A percentile compares a stretch with the other conserved stretches of the same genome.
Conservation (phyloP, 1,140 invertebrate genomes). For the Pinna nobilis region DNA sequence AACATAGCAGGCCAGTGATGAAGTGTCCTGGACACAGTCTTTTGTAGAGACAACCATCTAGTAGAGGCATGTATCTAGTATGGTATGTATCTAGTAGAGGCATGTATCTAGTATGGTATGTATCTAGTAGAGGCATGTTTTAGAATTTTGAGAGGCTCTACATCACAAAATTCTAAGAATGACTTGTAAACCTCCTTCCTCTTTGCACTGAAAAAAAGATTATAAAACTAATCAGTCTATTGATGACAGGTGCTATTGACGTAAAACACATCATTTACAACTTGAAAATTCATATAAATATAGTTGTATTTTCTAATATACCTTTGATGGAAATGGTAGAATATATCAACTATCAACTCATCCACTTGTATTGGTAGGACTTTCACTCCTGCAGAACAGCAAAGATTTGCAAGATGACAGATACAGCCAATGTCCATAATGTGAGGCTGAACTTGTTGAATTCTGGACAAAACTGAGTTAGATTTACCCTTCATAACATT, state of each 20-base stretch:
- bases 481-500: slow-evolving; percentile 36
- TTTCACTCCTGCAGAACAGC: slow-evolving; percentile 13
- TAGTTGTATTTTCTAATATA: background rate
- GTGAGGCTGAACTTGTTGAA: slow-evolving; percentile 20
- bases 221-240: background rate
- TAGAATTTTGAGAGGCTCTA: slow-evolving; percentile 44
- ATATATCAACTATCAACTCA: slow-evolving; percentile 32
- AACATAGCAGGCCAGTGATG: slow-evolving; percentile 39
- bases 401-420: slow-evolving; percentile 40
- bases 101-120: too few species aligned
- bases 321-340: slow-evolving; percentile 32
- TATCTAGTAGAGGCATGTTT: slow-evolving; percentile 40
- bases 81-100: too few species aligned
- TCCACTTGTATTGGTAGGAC: slow-evolving; percentile 15
- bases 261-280: background rate
- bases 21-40: slow-evolving; percentile 26
- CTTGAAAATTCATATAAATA: background rate
- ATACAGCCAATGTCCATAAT: slow-evolving; percentile 40
- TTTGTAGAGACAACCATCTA: slow-evolving; percentile 44
- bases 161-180: slow-evolving; percentile 36
- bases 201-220: background rate
- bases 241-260: background rate
- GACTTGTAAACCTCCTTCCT: slow-evolving; percentile 24
- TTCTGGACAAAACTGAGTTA: slow-evolving; percentile 36
- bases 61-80: too few species aligned